A percentile compares a stretch with the other conserved stretches of the same genome.
These are phyloP conservation scores for Neopelma chrysocephalum DNA, from an alignment of 2,797 vertebrate species.

Conservation along the genomic window DNA sequence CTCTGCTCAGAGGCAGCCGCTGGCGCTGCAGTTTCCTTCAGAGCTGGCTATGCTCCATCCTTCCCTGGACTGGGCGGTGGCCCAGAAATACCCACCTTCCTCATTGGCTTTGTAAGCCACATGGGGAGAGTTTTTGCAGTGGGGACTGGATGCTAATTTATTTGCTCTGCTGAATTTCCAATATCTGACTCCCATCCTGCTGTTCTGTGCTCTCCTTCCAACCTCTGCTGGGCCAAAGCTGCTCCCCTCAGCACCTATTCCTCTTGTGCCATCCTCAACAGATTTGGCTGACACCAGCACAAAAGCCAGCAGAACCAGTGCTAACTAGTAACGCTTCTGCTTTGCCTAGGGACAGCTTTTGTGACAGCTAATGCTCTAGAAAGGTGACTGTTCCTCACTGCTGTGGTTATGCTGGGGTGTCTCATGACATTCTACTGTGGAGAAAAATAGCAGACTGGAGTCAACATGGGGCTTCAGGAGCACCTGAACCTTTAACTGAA, in stretches of 20 bases:
- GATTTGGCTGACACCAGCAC: not conserved
- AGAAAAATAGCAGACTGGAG: not conserved
- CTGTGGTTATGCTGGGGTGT: not conserved
- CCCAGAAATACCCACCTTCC: not conserved
- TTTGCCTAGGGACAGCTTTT: not conserved
- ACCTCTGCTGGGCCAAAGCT: not conserved
- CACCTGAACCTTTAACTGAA: not conserved
- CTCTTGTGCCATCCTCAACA: not conserved
- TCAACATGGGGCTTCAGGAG: not conserved
- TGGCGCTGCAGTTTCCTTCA: fast-evolving
- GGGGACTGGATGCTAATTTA: not conserved
- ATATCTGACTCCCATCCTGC: not conserved
- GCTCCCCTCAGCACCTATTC: not conserved
- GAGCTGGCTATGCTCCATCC: not conserved
- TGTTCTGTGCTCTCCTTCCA: not conserved
- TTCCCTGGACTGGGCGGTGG: fast-evolving
- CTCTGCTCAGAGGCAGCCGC: not conserved
- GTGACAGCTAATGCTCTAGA: not conserved
- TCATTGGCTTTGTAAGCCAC: not conserved
- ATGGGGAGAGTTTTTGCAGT: not conserved
- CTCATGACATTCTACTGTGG: not conserved
- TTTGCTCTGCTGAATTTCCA: not conserved
- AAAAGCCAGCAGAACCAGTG: fast-evolving
- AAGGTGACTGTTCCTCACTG: not conserved
- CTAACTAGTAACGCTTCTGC: not conserved